phyloP scores from a whole-genome alignment of 2,888 invertebrate species.

The Nudaria mundana region DNA sequence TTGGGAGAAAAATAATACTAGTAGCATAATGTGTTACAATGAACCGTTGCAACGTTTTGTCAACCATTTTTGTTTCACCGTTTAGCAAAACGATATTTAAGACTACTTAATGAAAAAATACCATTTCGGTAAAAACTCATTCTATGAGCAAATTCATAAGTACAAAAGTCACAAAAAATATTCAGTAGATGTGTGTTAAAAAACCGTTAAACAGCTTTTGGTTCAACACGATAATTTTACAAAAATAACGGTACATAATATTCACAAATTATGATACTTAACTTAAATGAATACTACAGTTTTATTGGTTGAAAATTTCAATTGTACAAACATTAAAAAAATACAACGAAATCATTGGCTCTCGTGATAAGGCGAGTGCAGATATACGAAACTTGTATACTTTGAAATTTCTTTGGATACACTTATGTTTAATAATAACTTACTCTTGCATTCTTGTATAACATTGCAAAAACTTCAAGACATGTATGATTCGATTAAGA shows the following conservation, averaged over 20 bases:
- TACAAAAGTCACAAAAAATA: conserved; percentile 67
- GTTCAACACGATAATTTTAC: conserved; percentile 20
- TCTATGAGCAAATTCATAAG: conserved; percentile 58
- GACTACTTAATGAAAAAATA: too few species aligned
- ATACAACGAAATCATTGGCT: conserved; percentile 62
- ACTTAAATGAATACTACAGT: conserved; percentile 49
- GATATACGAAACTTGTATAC: conserved; percentile 8
- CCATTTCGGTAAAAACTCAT: conserved; percentile 21
- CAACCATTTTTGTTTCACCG: too few species aligned
- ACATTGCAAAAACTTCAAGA: conserved; percentile 1
- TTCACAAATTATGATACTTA: conserved; percentile 50
- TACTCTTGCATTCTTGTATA: background rate
- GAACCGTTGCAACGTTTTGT: too few species aligned
- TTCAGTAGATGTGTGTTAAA: conserved; percentile 34
- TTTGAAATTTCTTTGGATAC: background rate
- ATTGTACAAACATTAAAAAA: conserved; percentile 36
- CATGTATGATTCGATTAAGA: too few species aligned
- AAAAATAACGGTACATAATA: conserved; percentile 33
- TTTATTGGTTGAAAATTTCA: conserved; percentile 31
- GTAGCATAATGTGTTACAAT: too few species aligned
- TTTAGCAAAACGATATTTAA: too few species aligned
- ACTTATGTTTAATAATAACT: background rate
- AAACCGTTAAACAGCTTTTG: conserved; percentile 34
- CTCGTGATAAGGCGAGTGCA: conserved; percentile 24
- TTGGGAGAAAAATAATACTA: too few species aligned